These are phyloP conservation scores for Homarus gammarus DNA, from an alignment of 2,888 invertebrate genomes.

Conservation along the genomic window DNA sequence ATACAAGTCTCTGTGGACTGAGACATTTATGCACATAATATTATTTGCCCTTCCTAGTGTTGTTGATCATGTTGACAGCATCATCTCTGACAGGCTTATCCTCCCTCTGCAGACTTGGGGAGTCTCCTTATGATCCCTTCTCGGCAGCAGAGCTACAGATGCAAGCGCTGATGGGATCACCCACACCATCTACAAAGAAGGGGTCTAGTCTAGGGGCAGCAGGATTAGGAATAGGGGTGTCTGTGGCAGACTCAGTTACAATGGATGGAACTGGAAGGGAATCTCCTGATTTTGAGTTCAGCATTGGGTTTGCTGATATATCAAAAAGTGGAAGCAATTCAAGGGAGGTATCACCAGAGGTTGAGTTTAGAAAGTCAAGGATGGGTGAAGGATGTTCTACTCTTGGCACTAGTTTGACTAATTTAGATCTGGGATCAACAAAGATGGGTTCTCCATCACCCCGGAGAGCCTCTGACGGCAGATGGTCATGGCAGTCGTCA, in stretches of 20 bases:
- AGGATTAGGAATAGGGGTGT: constrained; percentile 55
- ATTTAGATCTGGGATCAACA: constrained; percentile 29
- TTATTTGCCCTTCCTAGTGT: not conserved
- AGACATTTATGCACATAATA: not conserved
- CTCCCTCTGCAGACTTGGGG: constrained; percentile 59
- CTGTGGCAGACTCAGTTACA: constrained; percentile 40
- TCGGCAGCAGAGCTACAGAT: constrained; percentile 76
- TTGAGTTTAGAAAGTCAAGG: not conserved
- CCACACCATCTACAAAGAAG: constrained; percentile 36
- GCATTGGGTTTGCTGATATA: constrained; percentile 28
- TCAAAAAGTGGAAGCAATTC: constrained; percentile 32
- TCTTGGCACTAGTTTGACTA: constrained; percentile 30
- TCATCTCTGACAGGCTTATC: constrained; percentile 47
- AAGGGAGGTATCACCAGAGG: constrained; percentile 33
- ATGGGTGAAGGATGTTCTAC: constrained; percentile 7
- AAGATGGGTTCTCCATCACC: constrained; percentile 29
- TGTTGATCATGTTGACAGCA: not conserved
- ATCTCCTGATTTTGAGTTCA: constrained; percentile 54
- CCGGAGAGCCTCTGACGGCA: constrained; percentile 24
- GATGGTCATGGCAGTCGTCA: constrained; percentile 23
- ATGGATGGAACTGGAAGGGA: constrained; percentile 54
- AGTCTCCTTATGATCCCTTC: constrained; percentile 76
- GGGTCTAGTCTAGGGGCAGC: constrained; percentile 64
- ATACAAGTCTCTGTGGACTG: not conserved
- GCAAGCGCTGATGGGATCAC: constrained; percentile 75